Conservation (phyloP, 2,888 invertebrate genomes). For the Petrolisthes manimaculis region DNA sequence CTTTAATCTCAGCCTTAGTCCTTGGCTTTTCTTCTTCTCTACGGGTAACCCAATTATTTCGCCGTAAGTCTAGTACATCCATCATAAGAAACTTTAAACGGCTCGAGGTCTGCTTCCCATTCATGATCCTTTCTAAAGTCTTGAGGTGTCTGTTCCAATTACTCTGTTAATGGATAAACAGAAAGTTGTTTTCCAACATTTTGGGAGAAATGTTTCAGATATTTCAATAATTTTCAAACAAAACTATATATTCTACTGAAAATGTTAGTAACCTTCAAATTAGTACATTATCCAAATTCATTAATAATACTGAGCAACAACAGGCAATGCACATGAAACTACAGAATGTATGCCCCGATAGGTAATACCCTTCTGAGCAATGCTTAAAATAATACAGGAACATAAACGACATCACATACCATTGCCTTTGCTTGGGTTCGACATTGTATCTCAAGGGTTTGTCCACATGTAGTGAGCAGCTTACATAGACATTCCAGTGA, state of each 20-base stretch:
- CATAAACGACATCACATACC: constrained; percentile 66
- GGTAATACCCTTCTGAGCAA: too few relatives aligned
- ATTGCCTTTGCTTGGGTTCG: constrained; percentile 65
- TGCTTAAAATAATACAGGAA: too few relatives aligned
- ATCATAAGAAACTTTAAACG: constrained; percentile 81
- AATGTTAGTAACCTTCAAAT: too few relatives aligned
- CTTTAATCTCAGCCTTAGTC: constrained; percentile 93
- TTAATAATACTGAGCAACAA: too few relatives aligned
- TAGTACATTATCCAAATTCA: too few relatives aligned
- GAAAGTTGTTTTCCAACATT: too few relatives aligned
- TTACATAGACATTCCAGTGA: constrained; percentile 93
- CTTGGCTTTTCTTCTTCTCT: constrained; percentile 90
- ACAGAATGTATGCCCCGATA: too few relatives aligned
- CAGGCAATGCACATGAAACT: too few relatives aligned
- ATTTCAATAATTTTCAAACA: too few relatives aligned
- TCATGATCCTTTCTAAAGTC: constrained; percentile 79
- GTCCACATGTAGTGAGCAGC: constrained; percentile 90
- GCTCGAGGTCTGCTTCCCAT: constrained; percentile 73
- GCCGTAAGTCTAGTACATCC: constrained; percentile 90
- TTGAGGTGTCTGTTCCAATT: constrained; percentile 76
- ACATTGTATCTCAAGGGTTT: constrained; percentile 77
- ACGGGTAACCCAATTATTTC: constrained; percentile 86
- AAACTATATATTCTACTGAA: too few relatives aligned
- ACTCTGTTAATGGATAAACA: constrained; percentile 66
- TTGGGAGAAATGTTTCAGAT: background rate